Evolutionary conservation across 2,797 vertebrate species (phyloP).

Genomic region (Siniperca obscura): DNA sequence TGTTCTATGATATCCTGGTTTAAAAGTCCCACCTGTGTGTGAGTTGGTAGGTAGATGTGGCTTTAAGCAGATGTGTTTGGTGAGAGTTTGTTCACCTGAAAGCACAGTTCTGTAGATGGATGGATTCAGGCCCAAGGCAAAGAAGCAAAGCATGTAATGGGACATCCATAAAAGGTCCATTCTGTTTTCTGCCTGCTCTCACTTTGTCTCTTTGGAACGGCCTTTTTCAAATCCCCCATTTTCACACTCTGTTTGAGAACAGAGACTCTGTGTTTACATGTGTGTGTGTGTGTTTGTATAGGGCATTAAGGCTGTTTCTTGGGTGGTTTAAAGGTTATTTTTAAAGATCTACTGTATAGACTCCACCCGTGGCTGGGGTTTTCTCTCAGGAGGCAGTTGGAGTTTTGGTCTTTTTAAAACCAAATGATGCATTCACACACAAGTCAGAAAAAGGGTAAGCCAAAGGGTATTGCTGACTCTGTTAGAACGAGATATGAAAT

Average conservation of each 20-base stretch:
- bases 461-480: constrained; percentile 17
- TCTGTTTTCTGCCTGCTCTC: constrained; percentile 39
- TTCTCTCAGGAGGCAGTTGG: constrained; percentile 8
- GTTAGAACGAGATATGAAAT: constrained; percentile 10
- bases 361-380: not conserved
- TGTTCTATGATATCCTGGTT: constrained; percentile 30
- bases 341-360: constrained; percentile 5
- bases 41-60: constrained; percentile 1
- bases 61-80: constrained; percentile 24
- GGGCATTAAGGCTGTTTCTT: constrained; percentile 30
- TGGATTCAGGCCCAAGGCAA: constrained; percentile 19
- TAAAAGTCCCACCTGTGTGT: constrained; percentile 18
- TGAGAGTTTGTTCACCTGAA: constrained; percentile 25
- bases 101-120: constrained; percentile 26
- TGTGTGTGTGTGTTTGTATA: not conserved
- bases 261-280: constrained; percentile 9
- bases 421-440: constrained; percentile 34
- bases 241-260: constrained; percentile 43
- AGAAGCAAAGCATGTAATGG: constrained; percentile 42
- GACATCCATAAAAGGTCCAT: constrained; percentile 33
- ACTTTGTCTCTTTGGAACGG: constrained; percentile 37
- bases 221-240: constrained; percentile 50
- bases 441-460: not conserved
- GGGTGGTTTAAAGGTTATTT: constrained; percentile 48
- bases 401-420: constrained; percentile 11